Percentiles rank a stretch among this genome's conserved stretches.
Evolutionary conservation across 2,888 invertebrate species (phyloP).

Genomic region (Agonopterix arenella): DNA sequence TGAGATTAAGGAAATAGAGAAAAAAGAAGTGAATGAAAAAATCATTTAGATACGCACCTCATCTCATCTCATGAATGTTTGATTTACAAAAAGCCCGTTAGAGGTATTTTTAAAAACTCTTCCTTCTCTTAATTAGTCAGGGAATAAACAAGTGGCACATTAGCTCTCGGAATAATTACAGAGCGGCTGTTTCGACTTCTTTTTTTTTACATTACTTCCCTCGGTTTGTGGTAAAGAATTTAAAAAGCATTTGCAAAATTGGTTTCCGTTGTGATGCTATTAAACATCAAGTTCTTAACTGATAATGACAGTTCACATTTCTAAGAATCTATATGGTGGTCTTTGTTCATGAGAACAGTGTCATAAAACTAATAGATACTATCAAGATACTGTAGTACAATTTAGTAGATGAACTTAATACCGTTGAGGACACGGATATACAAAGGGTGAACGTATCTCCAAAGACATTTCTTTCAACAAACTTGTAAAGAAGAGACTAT

Average conservation of each 20-base stretch:
- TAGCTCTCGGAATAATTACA: conserved; percentile 73
- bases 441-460: no score
- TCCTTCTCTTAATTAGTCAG: conserved; percentile 71
- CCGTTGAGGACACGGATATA: no score
- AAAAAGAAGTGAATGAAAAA: conserved; percentile 31
- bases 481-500: no score
- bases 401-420: no score
- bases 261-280: conserved; percentile 49
- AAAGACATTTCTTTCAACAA: no score
- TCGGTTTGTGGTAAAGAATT: conserved; percentile 63
- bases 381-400: no score
- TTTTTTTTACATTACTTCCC: conserved; percentile 41
- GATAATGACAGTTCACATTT: no score
- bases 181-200: conserved; percentile 40
- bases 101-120: conserved; percentile 61
- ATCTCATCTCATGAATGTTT: conserved; percentile 62
- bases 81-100: conserved; percentile 52
- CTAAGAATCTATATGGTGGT: no score
- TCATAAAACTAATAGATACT: no score
- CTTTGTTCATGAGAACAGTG: no score
- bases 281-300: conserved; percentile 17
- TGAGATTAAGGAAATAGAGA: conserved; percentile 14
- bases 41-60: conserved; percentile 37
- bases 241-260: conserved; percentile 68
- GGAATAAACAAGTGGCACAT: conserved; percentile 74